phyloP scores from a whole-genome alignment of 2,888 invertebrate species.

The Hypena proboscidalis region DNA sequence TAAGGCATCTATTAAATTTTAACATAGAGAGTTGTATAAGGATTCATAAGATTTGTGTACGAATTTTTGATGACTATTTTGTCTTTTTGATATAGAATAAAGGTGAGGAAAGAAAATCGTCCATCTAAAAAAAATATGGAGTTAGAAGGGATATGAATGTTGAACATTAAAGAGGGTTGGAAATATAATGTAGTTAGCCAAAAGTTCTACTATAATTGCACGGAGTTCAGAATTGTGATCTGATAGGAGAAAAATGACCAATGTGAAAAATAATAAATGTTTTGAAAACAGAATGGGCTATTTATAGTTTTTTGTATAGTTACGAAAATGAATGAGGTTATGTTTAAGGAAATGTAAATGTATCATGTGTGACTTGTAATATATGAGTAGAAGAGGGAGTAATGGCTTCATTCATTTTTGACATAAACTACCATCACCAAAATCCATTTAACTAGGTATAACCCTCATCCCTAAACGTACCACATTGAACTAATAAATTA shows the following conservation, averaged over 20 bases:
- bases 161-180: slow-evolving; percentile 41
- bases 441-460: slow-evolving; percentile 33
- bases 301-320: slow-evolving; percentile 54
- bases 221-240: slow-evolving; percentile 72
- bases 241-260: slow-evolving; percentile 72
- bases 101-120: slow-evolving; percentile 59
- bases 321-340: slow-evolving; percentile 55
- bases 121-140: slow-evolving; percentile 55
- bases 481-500: slow-evolving; percentile 43
- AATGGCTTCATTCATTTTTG: slow-evolving; percentile 50
- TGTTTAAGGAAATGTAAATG: slow-evolving; percentile 8
- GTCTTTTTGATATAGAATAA: slow-evolving; percentile 63
- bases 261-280: slow-evolving; percentile 82
- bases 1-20: slow-evolving; percentile 54
- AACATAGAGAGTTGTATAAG: slow-evolving; percentile 60
- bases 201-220: slow-evolving; percentile 51
- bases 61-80: slow-evolving; percentile 80
- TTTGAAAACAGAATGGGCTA: slow-evolving; percentile 67
- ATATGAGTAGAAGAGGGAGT: slow-evolving; percentile 7
- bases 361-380: slow-evolving; percentile 14
- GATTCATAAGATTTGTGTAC: slow-evolving; percentile 68
- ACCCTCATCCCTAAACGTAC: slow-evolving; percentile 41
- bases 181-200: slow-evolving; percentile 57
- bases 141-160: slow-evolving; percentile 49
- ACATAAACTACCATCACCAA: slow-evolving; percentile 35